Evolutionary conservation across 2,113 vertebrate species (phyloP).

Genomic region (Sisor rabdophorus): DNA sequence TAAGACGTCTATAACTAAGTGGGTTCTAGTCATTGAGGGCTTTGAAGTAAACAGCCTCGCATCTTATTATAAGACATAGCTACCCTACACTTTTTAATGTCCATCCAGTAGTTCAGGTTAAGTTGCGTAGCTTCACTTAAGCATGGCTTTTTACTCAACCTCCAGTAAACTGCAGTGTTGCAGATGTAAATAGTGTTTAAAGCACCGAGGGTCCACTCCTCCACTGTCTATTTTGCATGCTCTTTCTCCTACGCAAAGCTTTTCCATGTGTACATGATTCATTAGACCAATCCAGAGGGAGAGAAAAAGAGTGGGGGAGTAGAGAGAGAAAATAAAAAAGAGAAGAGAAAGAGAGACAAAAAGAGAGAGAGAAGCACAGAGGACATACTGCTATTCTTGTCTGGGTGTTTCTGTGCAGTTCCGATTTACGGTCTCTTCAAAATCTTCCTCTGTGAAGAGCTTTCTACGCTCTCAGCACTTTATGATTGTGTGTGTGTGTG

Average conservation of each 20-base stretch:
- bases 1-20: no score
- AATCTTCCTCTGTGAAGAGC: slow-evolving; percentile 41
- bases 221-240: slow-evolving; percentile 38
- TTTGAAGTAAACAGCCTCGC: neutral
- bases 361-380: slow-evolving; percentile 14
- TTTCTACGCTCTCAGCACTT: slow-evolving; percentile 35
- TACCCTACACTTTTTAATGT: slow-evolving; percentile 2
- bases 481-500: neutral
- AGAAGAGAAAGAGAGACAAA: slow-evolving; percentile 28
- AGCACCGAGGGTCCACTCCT: slow-evolving; percentile 10
- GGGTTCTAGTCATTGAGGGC: neutral
- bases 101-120: neutral
- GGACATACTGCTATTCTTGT: slow-evolving; percentile 50
- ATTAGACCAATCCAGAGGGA: slow-evolving; percentile 32
- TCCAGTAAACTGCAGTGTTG: slow-evolving; percentile 35
- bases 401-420: slow-evolving; percentile 50
- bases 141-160: slow-evolving; percentile 32
- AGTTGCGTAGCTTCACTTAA: slow-evolving; percentile 28
- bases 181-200: slow-evolving; percentile 38
- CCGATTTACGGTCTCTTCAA: slow-evolving; percentile 42
- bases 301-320: neutral
- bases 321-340: neutral
- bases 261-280: slow-evolving; percentile 47
- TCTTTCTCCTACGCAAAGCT: slow-evolving; percentile 46
- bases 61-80: neutral